Evolutionary conservation across 2,797 vertebrate genomes (phyloP).

Genomic region (Adrianichthys oophorus): DNA sequence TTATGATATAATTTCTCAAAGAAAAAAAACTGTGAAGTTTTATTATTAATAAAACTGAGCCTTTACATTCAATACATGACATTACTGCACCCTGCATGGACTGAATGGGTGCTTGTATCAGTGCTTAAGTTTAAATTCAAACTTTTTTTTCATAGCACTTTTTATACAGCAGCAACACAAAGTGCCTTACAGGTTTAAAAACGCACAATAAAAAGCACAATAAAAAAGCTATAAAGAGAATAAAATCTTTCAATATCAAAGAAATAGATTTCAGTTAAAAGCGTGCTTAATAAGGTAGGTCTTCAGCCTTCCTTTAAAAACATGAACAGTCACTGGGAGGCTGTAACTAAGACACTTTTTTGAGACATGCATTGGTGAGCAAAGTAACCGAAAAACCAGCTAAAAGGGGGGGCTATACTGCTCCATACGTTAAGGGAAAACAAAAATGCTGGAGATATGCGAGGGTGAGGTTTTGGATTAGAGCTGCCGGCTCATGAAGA

Average conservation of each 20-base stretch:
- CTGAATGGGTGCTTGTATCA: slow-evolving; percentile 77
- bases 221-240: no score
- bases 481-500: slow-evolving; percentile 78
- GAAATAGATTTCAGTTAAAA: no score
- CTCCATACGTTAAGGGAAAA: slow-evolving; percentile 78
- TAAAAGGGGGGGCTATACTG: slow-evolving; percentile 80
- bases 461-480: slow-evolving; percentile 80
- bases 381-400: slow-evolving; percentile 78
- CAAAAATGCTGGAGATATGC: slow-evolving; percentile 87
- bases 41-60: background rate
- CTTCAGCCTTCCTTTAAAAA: no score
- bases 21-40: background rate
- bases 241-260: no score
- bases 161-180: no score
- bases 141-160: no score
- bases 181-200: no score
- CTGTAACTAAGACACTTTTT: slow-evolving; percentile 56
- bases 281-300: no score
- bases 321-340: no score
- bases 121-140: slow-evolving; percentile 62
- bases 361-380: slow-evolving; percentile 76
- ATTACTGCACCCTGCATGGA: slow-evolving; percentile 80
- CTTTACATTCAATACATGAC: slow-evolving; percentile 53
- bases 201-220: no score
- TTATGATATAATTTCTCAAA: background rate